Base-by-base conservation (phyloP, 2,888 invertebrate species). In the Macrosoma leucophasiata region DNA sequence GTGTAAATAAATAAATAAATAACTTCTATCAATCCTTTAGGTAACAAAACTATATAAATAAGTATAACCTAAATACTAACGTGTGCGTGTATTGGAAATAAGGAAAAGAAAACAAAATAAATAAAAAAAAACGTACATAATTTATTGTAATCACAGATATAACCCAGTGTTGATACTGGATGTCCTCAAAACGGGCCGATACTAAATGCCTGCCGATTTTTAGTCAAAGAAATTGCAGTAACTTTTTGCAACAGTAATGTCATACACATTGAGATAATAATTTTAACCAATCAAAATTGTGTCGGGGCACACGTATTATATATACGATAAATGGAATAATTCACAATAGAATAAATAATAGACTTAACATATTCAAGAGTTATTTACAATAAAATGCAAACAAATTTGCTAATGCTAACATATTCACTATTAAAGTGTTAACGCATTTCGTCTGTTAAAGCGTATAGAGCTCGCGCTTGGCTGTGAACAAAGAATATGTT, bases 121-220 rank as follows among this genome's bases (percentile, higher is more conserved):
- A 50, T 53, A 49, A 51, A 48, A 53, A 61, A 68, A 75, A 71
- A 69, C 62, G 52, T 57, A 58, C 62, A 71, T 67, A 66, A 63
- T 77, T 79, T 78, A 77, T 78, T 78, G 47, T 55, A 71, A 81
- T 79, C 81, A 81, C 81, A 77, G 79, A 67, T 70, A 63, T 53
- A 50, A 41, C 43, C 55, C 58, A 53, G 53, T 54, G 43, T 39
- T n/a, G n/a, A n/a, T n/a, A n/a, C n/a, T n/a, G n/a, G n/a, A n/a
- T n/a, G n/a, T n/a, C n/a, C n/a, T n/a, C 48, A 52, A 55, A 48
- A 50, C 45, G 30, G 42, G n/a, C n/a, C n/a, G n/a, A 47, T 46
- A 29, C 29, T 39, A 40, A 40, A 46, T 41, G 46, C 47, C 43
- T 41, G 45, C 47, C 40, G 50, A 45, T 52, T 53, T 48, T 44